These are phyloP conservation scores for Parascotia fuliginaria DNA, from an alignment of 2,888 invertebrate genomes.

Conservation along the genomic window DNA sequence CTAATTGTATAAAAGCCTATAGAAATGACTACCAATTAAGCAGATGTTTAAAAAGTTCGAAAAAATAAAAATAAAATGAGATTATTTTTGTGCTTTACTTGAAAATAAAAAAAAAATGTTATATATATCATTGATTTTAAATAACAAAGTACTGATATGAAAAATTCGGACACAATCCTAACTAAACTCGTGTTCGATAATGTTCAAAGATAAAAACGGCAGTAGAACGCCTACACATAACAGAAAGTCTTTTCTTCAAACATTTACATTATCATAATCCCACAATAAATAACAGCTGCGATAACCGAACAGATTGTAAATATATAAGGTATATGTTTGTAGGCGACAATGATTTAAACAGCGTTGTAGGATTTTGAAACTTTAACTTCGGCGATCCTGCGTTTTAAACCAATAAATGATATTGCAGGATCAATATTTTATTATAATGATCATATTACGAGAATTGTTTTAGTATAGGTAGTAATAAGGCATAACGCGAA, in stretches of 20 bases:
- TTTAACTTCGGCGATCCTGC: background rate
- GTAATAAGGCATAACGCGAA: no score
- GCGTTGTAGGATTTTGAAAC: slow-evolving; percentile 16
- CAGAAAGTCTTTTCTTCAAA: slow-evolving; percentile 32
- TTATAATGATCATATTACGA: background rate
- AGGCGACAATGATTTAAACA: slow-evolving; percentile 17
- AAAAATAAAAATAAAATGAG: no score
- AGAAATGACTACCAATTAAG: no score
- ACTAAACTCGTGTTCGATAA: slow-evolving; percentile 23
- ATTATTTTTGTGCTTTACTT: no score
- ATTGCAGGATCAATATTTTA: background rate
- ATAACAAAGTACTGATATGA: slow-evolving; percentile 27
- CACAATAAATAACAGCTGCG: slow-evolving; percentile 54
- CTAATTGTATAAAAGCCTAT: no score
- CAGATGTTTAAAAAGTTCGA: no score
- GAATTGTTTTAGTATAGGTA: no score
- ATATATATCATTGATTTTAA: slow-evolving; percentile 8
- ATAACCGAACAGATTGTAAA: slow-evolving; percentile 45
- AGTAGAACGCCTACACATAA: slow-evolving; percentile 30
- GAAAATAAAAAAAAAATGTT: background rate
- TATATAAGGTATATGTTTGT: slow-evolving; percentile 44
- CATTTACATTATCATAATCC: slow-evolving; percentile 50
- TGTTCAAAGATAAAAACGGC: slow-evolving; percentile 28
- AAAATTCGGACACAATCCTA: slow-evolving; percentile 28
- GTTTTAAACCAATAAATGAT: background rate